phyloP scores from a whole-genome alignment of 2,888 invertebrate species.

The Smittia sp. region DNA sequence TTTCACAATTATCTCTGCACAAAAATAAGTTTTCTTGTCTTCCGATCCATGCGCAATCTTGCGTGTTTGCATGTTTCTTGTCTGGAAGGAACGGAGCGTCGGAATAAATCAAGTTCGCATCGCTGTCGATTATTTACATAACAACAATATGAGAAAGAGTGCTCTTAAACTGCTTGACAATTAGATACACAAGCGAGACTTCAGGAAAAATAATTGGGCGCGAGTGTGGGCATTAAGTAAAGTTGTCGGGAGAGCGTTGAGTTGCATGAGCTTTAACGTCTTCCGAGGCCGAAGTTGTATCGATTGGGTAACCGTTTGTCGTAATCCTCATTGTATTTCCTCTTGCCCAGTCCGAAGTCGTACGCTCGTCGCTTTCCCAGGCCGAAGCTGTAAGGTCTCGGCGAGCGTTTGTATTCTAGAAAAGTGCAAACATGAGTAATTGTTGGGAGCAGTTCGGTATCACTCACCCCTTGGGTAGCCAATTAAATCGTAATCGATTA shows the following conservation, averaged over 20 bases:
- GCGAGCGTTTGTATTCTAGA: slow-evolving; percentile 16
- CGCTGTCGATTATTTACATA: slow-evolving; percentile 5
- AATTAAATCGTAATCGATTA: slow-evolving; percentile 24
- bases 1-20: neutral
- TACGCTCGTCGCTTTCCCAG: slow-evolving; percentile 61
- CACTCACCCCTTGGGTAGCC: slow-evolving; percentile 26
- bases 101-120: neutral
- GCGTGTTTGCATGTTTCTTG: neutral
- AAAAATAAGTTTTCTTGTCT: neutral
- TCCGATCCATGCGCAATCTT: neutral
- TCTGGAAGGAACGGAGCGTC: neutral
- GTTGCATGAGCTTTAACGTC: slow-evolving; percentile 51
- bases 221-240: neutral
- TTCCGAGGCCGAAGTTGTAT: slow-evolving; percentile 61
- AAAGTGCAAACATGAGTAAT: no score
- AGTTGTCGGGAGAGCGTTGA: neutral
- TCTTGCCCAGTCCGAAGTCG: slow-evolving; percentile 69
- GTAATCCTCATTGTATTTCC: slow-evolving; percentile 51
- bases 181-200: slow-evolving; percentile 6
- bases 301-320: slow-evolving; percentile 42
- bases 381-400: slow-evolving; percentile 20
- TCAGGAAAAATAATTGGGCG: neutral
- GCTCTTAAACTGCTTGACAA: neutral
- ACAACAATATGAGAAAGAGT: slow-evolving; percentile 3
- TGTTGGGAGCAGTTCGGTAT: neutral